Evolutionary conservation across 2,113 vertebrate genomes (phyloP), one percentile per base, ranked within the genome.

Genomic region (Eulacestoma nigropectus): DNA sequence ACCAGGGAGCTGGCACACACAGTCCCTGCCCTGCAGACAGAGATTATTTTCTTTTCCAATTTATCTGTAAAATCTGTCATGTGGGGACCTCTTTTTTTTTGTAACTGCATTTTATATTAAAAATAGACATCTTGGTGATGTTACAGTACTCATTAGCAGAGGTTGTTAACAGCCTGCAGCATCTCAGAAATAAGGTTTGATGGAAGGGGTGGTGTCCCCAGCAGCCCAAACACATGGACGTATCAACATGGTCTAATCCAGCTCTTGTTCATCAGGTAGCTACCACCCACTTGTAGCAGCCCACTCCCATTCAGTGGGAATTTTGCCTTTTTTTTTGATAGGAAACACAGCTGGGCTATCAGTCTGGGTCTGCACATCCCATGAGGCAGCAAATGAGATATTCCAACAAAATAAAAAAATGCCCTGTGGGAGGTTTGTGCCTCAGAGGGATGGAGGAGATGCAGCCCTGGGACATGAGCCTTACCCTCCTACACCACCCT

Each of bases 1-100:
- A 72, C 63, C 9, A 1, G 41, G 32, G 85, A 95, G 20, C 22
- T 88, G 78, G 90, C 62, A 84, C 46, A 17, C 55, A 46, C 32
- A 76, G 57, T 30, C 72, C 68, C 53, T 20, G 2, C 65, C 72
- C 63, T 82, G 60, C 44, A 90, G 89, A 62, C 21, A 69, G 46
- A 84, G 53, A 70, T 59, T 74, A 63, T 89, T 96, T 93, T 88
- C 90, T 88, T 92, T 89, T 93, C 75, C 69, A 93, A 15, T 4
- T 39, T 84, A 86, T 93, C 92, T 92, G 55, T 74, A 91, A 93
- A 90, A 87, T 89, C 73, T 77, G 10, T 42, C 74, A 59, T 23
- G 11, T 50, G 23, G 8, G 21, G 72, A 47, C 9, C 26, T 37
- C 7, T 30, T n/a, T 6, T 55, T 42, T 65, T 69, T 50, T 79